Evolutionary conservation across 1,140 invertebrate genomes (phyloP), one percentile per base, ranked within the genome.

Genomic region (Sarcophaga bullata): DNA sequence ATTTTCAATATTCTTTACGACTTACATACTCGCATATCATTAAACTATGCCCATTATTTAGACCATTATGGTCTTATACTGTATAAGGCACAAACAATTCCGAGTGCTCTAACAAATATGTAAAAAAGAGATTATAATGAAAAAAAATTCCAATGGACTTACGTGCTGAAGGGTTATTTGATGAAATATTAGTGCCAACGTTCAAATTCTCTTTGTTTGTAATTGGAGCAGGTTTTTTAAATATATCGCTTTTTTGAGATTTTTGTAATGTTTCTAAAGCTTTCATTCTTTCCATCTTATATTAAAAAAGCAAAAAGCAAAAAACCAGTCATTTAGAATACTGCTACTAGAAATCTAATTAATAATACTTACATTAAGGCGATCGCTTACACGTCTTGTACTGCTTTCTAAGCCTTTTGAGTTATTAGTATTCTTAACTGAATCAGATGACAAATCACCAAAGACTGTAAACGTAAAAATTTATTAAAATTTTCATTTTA

Each of bases 191-290:
- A 37, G 47, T 73, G 37, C 46, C 62, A 62, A 52, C 81, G 15
- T 68, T 80, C 47, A 68, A 68, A 58, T 83, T 80, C 17, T 83
- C 83, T 11, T 82, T 83, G 37, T 82, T 83, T 11, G 48, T 68
- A 47, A 54, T 50, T 80, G 81, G 76, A 49, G 80, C 76, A 46
- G 81, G 81, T 47, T 78, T 81, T 75, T 83, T 83, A 73, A 80
- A 81, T 11, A 81, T 47, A 48, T 82, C 83, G 11, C 47, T 25
- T 19, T 62, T 68, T 9, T 78, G 54, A 8, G 84, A 46, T 80
- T 83, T 84, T 80, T 86, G 84, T 68, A 87, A 83, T 1, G 84
- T 85, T 37, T 89, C 87, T 80, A 89, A 58, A 3, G 88, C 88
- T 76, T 85, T 86, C 4, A 84, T 17, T 0, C 88, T 84, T 58